Evolutionary conservation across 2,888 invertebrate species (phyloP), one percentile per base, ranked within the genome.

Genomic region (Fragum fragum): DNA sequence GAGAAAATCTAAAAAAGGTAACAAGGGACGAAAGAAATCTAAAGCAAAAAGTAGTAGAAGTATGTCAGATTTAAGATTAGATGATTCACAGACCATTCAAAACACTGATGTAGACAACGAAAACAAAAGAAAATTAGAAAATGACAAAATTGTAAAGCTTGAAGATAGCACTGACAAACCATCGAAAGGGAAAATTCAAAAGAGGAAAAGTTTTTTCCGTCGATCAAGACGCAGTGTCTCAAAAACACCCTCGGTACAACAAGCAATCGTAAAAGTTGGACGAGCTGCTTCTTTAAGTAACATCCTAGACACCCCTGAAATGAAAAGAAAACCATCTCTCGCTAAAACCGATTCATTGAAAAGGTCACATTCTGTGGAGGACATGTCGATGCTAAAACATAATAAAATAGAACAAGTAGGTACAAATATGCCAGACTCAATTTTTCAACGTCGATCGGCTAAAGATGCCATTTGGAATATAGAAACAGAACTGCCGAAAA

Each of bases 221-320:
- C 42, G 66, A 66, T 23, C 39, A 26, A 32, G 26, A 66, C 21
- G 42, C n/a, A 66, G 66, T 42, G 66, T 42, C 1, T 23, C 66
- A 11, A 66, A 23, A 42, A 42, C 66, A 42, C 21, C 26, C 5
- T 66, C 66, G 1, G 23, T 66, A 11, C 21, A 66, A 3, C 21
- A 42, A 18, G 66, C 66, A 6, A 66, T 66, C 11, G 66, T 66
- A 6, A 66, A 66, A 66, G 66, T 66, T 42, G 79, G 71, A 26
- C 42, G 84, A 39, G 68, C 80, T 21, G 59, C 80, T 1, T 84
- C 84, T 2, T 70, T 81, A 26, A 76, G 73, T 61, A 53, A 78
- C 36, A 73, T 80, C 23, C 21, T 53, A 1, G 69, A 74, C 18
- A 32, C 70, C 0, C 42, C 61, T n/a, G 72, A 74, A 68, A 26